Conservation (phyloP, 2,888 invertebrate genomes). For the Exocentrus adspersus region DNA sequence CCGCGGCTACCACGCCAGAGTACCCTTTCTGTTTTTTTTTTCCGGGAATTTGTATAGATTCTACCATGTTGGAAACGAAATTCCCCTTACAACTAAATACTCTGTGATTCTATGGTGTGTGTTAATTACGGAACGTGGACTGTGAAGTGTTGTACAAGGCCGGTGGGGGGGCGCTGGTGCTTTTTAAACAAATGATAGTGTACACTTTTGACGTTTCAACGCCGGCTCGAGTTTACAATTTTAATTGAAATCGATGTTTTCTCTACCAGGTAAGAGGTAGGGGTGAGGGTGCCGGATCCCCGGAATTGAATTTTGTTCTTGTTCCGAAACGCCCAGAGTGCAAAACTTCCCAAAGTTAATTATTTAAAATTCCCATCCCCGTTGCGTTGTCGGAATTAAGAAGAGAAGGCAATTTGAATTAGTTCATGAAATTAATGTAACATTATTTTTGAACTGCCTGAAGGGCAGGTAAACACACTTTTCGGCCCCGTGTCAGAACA, state of each 20-base stretch:
- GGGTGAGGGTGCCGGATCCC: slow-evolving; percentile 23
- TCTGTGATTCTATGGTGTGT: too few relatives aligned
- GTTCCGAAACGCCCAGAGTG: slow-evolving; percentile 37
- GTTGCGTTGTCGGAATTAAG: slow-evolving; percentile 39
- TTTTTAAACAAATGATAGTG: too few relatives aligned
- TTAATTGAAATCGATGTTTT: slow-evolving; percentile 39
- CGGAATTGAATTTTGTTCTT: slow-evolving; percentile 37
- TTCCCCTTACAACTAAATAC: too few relatives aligned
- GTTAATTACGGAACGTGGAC: too few relatives aligned
- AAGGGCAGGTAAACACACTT: slow-evolving; percentile 43
- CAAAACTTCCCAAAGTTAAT: slow-evolving; percentile 43
- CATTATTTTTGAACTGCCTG: slow-evolving; percentile 52
- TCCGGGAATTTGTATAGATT: too few relatives aligned
- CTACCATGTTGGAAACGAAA: too few relatives aligned
- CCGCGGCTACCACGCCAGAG: slow-evolving; percentile 60
- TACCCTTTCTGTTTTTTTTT: too few relatives aligned
- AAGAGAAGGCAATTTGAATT: slow-evolving; percentile 44
- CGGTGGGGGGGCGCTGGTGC: too few relatives aligned
- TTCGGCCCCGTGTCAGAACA: slow-evolving; percentile 55
- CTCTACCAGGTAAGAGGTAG: slow-evolving; percentile 31
- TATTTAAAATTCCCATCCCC: slow-evolving; percentile 43
- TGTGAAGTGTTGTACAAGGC: too few relatives aligned
- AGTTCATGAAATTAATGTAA: slow-evolving; percentile 48
- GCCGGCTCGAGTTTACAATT: slow-evolving; percentile 37
- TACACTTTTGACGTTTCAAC: not conserved